Percentiles rank a stretch among this genome's conserved stretches.
Evolutionary conservation across 2,797 vertebrate species (phyloP).

Genomic region (Threskiornis aethiopicus): DNA sequence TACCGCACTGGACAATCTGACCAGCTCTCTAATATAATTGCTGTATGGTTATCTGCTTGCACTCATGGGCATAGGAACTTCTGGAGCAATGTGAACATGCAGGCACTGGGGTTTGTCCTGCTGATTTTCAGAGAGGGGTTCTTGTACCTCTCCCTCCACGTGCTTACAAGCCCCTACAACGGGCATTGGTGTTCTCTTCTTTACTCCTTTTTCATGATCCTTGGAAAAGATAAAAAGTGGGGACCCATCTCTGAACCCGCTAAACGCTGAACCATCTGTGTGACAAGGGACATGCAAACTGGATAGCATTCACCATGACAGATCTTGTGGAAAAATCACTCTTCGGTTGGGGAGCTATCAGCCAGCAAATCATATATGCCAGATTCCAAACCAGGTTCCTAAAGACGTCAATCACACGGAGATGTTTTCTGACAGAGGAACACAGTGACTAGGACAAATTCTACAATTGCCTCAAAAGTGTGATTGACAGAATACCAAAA

Average conservation of each 20-base stretch:
- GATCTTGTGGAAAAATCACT: background rate
- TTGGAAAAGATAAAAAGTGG: background rate
- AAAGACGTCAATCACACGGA: constrained; percentile 42
- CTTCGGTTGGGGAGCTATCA: constrained; percentile 4
- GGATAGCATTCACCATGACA: background rate
- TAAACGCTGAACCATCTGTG: background rate
- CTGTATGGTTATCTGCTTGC: background rate
- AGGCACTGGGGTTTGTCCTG: background rate
- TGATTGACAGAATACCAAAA: constrained; percentile 72
- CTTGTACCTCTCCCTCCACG: background rate
- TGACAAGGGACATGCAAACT: background rate
- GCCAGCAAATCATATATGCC: constrained; percentile 30
- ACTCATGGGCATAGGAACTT: background rate
- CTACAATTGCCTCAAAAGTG: constrained; percentile 47
- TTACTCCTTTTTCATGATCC: background rate
- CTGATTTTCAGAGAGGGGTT: background rate
- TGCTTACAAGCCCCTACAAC: background rate
- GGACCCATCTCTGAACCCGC: background rate
- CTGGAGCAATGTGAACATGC: background rate
- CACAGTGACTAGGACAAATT: constrained; percentile 51
- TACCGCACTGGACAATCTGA: background rate
- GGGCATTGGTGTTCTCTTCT: background rate
- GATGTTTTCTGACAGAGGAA: constrained; percentile 63
- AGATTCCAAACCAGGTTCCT: constrained; percentile 60
- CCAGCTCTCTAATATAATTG: background rate